These are phyloP conservation scores for Lasioglossum leucozonium DNA, from an alignment of 2,888 invertebrate genomes.

Conservation along the genomic window DNA sequence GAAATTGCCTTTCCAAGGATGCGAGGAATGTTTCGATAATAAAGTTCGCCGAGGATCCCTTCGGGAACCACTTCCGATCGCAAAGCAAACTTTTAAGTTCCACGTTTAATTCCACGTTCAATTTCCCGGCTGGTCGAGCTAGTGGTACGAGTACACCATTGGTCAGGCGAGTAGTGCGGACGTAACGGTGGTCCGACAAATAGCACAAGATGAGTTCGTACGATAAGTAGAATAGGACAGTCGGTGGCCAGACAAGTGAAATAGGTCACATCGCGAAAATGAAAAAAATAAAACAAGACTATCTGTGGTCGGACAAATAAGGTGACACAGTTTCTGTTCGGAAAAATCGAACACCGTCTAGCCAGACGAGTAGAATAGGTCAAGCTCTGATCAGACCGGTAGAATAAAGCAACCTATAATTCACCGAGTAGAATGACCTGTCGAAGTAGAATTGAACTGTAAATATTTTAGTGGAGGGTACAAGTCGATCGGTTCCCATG, in stretches of 20 bases:
- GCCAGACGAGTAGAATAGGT: not conserved
- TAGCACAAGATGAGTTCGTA: not conserved
- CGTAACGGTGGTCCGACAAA: not conserved
- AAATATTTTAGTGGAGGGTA: not conserved
- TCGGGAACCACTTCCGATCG: not conserved
- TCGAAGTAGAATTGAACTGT: not conserved
- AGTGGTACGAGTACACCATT: not conserved
- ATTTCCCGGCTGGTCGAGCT: not conserved
- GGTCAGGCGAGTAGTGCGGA: not conserved
- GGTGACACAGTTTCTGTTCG: not conserved
- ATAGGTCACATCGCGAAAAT: not conserved
- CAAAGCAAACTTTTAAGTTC: not conserved
- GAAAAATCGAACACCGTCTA: not conserved
- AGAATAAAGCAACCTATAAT: not conserved
- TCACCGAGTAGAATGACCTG: not conserved
- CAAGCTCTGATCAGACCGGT: not conserved
- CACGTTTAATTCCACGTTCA: not conserved
- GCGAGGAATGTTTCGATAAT: constrained; percentile 8
- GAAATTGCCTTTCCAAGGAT: constrained; percentile 13
- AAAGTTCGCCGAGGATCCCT: not conserved
- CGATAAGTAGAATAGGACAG: not conserved
- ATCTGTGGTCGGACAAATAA: not conserved
- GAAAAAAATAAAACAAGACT: not conserved
- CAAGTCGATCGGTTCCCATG: not conserved
- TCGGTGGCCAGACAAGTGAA: not conserved